Evolutionary conservation across 1,140 invertebrate species (phyloP).

Genomic region (Anastrepha obliqua): DNA sequence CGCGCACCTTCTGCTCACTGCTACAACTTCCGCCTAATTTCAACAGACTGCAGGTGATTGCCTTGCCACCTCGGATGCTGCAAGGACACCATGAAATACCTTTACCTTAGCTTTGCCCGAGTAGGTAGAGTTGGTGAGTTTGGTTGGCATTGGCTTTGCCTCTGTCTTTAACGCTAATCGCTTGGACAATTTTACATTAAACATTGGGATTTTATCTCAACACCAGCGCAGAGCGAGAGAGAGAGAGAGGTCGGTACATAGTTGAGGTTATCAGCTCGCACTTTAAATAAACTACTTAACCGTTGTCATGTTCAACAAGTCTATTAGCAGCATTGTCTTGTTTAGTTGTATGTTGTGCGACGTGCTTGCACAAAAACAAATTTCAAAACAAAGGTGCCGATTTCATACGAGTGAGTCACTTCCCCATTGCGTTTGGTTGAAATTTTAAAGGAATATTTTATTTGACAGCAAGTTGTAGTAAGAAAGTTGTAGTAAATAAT

Average conservation of each 20-base stretch:
- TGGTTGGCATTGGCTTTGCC: constrained; percentile 39
- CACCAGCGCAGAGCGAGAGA: neutral
- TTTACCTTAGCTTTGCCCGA: neutral
- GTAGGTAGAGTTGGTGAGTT: neutral
- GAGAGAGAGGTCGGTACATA: neutral
- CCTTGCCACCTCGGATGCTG: neutral
- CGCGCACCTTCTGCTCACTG: neutral
- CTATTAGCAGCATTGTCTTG: neutral
- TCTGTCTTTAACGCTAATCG: constrained; percentile 21
- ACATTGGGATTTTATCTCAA: neutral
- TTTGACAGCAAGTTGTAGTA: no score
- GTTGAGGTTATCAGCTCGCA: constrained; percentile 3
- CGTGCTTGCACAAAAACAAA: no score
- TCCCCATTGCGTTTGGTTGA: no score
- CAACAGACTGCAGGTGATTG: neutral
- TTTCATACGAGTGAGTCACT: no score
- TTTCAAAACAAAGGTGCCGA: no score
- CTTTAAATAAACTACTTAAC: constrained; percentile 5
- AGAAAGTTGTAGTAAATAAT: no score
- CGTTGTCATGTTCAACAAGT: neutral
- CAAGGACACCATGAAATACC: neutral
- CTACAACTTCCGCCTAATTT: constrained; percentile 19
- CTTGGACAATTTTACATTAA: constrained; percentile 31
- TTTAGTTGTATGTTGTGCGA: neutral
- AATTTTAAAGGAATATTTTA: no score